Base-by-base conservation (phyloP, 2,797 vertebrate species). In the Zenarchopterus dispar region DNA sequence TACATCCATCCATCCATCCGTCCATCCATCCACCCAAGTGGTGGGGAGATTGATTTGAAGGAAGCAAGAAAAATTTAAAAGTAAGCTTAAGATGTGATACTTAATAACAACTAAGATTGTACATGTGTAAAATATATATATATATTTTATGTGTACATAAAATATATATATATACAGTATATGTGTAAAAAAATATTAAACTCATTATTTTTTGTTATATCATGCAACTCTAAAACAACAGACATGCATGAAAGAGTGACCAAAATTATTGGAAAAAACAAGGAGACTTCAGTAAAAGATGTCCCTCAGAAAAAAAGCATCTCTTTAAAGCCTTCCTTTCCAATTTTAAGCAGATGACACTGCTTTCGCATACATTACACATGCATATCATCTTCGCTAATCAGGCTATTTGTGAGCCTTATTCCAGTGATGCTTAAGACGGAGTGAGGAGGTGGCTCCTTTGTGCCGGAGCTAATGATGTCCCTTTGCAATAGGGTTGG, bases 401-500 rank as follows among this genome's bases (percentile, higher is more conserved):
- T 92, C 90, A 88, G 21, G 23, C 80, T 85, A 85, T 90, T 92
- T 90, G 82, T 84, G 84, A 33, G 74, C 63, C 83, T 84, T 89
- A 93, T 91, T 91, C 85, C 77, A 11, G 73, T 56, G 87, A 89
- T 87, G 81, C 84, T 82, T 84, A 88, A 91, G 89, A 90, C 43
- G 82, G 75, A 55, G 67, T 36, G 73, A 80, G 83, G 66, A 52
- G 78, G 80, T 80, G 83, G 68, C 76, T 85, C 84, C 77, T 91
- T 93, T 93, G 92, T 94, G 88, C 73, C 1, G 5, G 57, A 83
- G 89, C 89, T 94, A 93, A 94, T 94, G 93, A 93, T 87, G 89
- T 90, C 89, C 89, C 88, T 93, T 93, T 93, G 91, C 93, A 88
- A 87, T 75, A 42, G 77, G 65, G 73, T 77, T 65, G 80, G 84